Base-by-base conservation (phyloP, 2,797 vertebrate species). In the Sebastes elongatus region DNA sequence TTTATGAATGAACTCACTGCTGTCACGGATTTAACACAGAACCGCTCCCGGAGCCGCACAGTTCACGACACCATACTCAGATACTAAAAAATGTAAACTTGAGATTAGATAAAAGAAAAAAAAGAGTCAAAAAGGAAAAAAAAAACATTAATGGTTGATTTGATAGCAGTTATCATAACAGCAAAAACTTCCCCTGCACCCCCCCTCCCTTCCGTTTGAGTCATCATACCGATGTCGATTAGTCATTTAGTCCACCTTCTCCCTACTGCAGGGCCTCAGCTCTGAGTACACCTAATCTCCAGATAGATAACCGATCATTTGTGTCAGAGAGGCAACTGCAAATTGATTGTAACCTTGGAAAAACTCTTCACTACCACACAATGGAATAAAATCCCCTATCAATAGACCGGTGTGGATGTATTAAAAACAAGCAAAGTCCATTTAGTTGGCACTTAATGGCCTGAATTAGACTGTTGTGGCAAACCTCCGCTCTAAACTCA, bases 1-100 rank as follows among this genome's bases (percentile, higher is more conserved):
- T 92, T 94, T 93, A 91, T 93, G 93, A 93, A 90, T 91, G 92
- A 85, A 80, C 75, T 46, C 42, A 18, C 42, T 70, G 86, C 81
- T 90, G 86, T 92, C 86, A 81, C 61, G 78, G 74, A 82, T 86
- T 87, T 70, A 81, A 78, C 69, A 82, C 80, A 87, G 80, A 82
- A 56, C 67, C 65, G 65, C 27, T 72, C 76, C 55, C 74, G 53
- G 67, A 84, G 79, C 66, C 66, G 63, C 70, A 62, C 10, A 28
- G 42, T 73, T 79, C 65, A 56, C 60, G 27, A 30, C 67, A 56
- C 14, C 49, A 6, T 35, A 23, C 56, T 38, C 10, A 42, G 14
- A 72, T n/a, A 16, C 35, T 13, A 32, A 10, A 38, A n/a, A 25
- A 9, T 30, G 22, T 25, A 4, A 63, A 75, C 22, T 6, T 57